A percentile compares a stretch with the other conserved stretches of the same genome.
Conservation (phyloP, 2,797 vertebrate species). For the Oophaga sylvatica region DNA sequence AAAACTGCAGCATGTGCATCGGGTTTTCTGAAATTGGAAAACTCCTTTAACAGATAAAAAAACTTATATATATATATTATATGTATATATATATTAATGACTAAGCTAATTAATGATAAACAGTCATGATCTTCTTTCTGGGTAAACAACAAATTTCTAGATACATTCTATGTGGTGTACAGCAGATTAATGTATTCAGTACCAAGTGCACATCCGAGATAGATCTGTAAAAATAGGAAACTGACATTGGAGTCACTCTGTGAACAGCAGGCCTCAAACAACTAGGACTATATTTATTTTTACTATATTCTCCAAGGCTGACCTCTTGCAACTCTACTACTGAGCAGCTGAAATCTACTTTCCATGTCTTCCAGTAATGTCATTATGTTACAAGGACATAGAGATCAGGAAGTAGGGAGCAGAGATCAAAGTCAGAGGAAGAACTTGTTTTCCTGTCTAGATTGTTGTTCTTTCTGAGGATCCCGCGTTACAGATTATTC, state of each 20-base stretch:
- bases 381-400: background rate
- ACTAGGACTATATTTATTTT: slow-evolving; percentile 31
- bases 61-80: too few relatives aligned
- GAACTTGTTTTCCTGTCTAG: slow-evolving; percentile 30
- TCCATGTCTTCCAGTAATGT: background rate
- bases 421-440: slow-evolving; percentile 48
- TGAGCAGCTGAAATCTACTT: background rate
- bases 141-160: too few relatives aligned
- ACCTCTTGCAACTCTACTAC: background rate
- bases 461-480: slow-evolving; percentile 40
- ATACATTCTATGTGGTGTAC: background rate
- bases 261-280: slow-evolving; percentile 13
- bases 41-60: too few relatives aligned
- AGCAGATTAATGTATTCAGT: background rate
- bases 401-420: slow-evolving; percentile 38
- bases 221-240: slow-evolving; percentile 10
- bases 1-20: too few relatives aligned
- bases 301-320: slow-evolving; percentile 26
- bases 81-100: too few relatives aligned
- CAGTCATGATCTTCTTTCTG: too few relatives aligned
- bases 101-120: too few relatives aligned
- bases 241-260: slow-evolving; percentile 11
- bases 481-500: background rate
- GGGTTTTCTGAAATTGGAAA: too few relatives aligned
- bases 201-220: background rate